Evolutionary conservation across 37 sponge, comb jelly and placozoan species (phyloP).

Genomic region (Halichondria panicea): DNA sequence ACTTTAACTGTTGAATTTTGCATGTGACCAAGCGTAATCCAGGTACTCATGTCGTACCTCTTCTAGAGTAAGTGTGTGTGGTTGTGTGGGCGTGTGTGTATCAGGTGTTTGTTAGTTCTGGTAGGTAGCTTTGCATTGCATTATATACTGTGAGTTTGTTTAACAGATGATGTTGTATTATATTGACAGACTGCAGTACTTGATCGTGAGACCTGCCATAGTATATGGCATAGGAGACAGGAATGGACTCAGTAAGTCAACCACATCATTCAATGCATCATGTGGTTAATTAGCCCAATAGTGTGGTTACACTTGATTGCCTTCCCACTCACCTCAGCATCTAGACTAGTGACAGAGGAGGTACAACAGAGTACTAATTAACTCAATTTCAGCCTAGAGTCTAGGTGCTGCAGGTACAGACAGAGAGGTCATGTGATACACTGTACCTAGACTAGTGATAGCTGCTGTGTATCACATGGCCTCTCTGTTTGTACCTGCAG

Average conservation of each 20-base stretch:
- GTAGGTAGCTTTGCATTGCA: not conserved
- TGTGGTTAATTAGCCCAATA: not conserved
- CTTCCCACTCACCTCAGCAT: no score
- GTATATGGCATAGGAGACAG: slow-evolving; percentile 90
- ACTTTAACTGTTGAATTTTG: not conserved
- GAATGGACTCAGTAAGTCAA: slow-evolving; percentile 64
- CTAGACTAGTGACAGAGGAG: no score
- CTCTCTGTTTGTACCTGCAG: slow-evolving; percentile 8
- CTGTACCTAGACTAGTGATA: no score
- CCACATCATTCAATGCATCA: not conserved
- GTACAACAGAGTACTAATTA: no score
- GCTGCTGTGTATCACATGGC: not conserved
- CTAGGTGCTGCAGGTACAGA: no score
- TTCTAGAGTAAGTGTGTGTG: not conserved
- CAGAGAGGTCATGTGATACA: no score
- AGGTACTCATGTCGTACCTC: no score
- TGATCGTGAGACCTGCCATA: slow-evolving; percentile 83
- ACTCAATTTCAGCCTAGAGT: no score
- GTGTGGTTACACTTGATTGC: not conserved
- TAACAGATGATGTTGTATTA: no score
- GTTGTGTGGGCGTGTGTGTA: not conserved
- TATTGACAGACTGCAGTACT: slow-evolving; percentile 80
- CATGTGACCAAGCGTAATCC: no score
- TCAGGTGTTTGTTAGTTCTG: not conserved
- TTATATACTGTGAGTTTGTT: not conserved